phyloP scores from a whole-genome alignment of 2,888 invertebrate genomes.

The Acrocyrtus sp. region DNA sequence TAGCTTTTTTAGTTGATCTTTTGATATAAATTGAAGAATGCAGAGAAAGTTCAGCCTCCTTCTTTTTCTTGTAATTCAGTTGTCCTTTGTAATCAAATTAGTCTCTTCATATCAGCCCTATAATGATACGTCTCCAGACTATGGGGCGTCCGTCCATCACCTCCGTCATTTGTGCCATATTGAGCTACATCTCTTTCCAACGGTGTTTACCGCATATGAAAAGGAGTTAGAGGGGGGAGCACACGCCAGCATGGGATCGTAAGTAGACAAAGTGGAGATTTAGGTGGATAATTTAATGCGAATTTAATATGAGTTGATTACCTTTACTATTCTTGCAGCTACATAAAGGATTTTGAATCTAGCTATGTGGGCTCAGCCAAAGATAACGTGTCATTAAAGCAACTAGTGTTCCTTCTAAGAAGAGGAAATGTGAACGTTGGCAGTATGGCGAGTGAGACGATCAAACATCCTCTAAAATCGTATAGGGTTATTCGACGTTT shows the following conservation, averaged over 20 bases:
- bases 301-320: too few species aligned
- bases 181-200: conserved; percentile 18
- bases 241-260: neutral
- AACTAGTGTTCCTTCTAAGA: conserved; percentile 19
- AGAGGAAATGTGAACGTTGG: conserved; percentile 11
- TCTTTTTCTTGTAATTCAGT: too few species aligned
- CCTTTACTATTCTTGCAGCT: conserved; percentile 14
- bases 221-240: neutral
- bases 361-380: conserved; percentile 13
- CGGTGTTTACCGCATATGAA: neutral
- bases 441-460: conserved; percentile 16
- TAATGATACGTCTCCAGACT: conserved; percentile 31
- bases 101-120: conserved; percentile 37
- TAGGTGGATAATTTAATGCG: neutral
- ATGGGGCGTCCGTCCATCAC: conserved; percentile 35
- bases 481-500: conserved; percentile 36
- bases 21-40: too few species aligned
- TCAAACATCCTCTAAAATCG: conserved; percentile 43
- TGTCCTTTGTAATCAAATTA: neutral
- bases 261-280: neutral
- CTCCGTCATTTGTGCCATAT: conserved; percentile 6
- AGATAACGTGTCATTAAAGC: conserved; percentile 10
- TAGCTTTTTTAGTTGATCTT: too few species aligned
- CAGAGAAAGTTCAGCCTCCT: too few species aligned
- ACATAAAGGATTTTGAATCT: conserved; percentile 21